Evolutionary conservation across 2,888 invertebrate species (phyloP), one percentile per base, ranked within the genome.

Genomic region (Lepas anatifera): DNA sequence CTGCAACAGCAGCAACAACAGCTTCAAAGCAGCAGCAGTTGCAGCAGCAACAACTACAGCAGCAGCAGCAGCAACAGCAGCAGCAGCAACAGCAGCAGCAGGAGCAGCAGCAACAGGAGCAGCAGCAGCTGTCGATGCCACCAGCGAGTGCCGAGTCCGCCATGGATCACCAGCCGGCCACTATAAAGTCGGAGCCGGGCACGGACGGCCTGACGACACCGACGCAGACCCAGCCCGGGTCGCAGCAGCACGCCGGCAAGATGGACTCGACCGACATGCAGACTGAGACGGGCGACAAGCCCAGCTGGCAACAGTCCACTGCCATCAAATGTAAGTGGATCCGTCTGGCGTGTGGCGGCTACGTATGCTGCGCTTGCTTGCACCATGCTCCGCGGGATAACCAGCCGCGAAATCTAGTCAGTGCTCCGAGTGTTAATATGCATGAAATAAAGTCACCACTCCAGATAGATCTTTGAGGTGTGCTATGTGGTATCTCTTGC

Each of bases 81-180:
- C 70, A 71, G 41, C 70, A 74, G 70, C 76, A 75, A 37, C 76
- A 76, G n/a, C 75, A 11, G 72, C 80, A 81, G 74, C 81, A 72
- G 75, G 80, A 79, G 74, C 82, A 76, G 77, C 84, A 78, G 69
- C 75, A 78, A 22, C 78, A 77, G 68, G 77, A 77, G 74, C 73
- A 80, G 16, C 78, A 77, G 39, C 73, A 72, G 39, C 70, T 58
- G 50, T 13, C 10, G 13, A 27, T n/a, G 10, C 27, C 50, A 27
- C 50, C 10, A 27, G 7, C 50, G 11, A 6, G 25, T 10, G 8
- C 48, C 3, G 27, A 6, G 50, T 3, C 2, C 2, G 11, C n/a
- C 50, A 50, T n/a, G 27, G 25, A 22, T 6, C n/a, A 50, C 27
- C 50, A 22, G 41, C 41, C 41, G 41, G 41, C n/a, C n/a, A n/a